phyloP scores from a whole-genome alignment of 2,888 invertebrate genomes.

The Ceramica pisi region DNA sequence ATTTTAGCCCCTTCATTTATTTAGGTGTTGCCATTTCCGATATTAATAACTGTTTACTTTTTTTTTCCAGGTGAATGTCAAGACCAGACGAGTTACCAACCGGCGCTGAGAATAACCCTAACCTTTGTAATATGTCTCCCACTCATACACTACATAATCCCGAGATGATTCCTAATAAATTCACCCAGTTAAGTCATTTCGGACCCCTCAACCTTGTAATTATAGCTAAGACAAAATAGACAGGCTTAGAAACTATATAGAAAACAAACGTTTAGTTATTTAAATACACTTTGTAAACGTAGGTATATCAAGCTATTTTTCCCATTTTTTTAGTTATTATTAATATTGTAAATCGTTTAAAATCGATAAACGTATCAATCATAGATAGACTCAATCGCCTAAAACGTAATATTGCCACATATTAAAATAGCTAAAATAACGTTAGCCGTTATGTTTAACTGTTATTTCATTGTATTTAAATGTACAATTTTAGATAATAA shows the following conservation, averaged over 20 bases:
- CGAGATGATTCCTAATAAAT: conserved; percentile 83
- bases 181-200: conserved; percentile 61
- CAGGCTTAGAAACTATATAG: conserved; percentile 69
- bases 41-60: neutral
- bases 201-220: conserved; percentile 76
- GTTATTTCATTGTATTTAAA: conserved; percentile 63
- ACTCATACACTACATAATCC: conserved; percentile 80
- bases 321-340: conserved; percentile 57
- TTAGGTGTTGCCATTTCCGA: neutral
- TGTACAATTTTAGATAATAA: conserved; percentile 62
- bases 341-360: conserved; percentile 56
- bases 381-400: conserved; percentile 71
- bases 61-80: conserved; percentile 92
- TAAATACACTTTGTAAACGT: conserved; percentile 71
- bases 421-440: conserved; percentile 60
- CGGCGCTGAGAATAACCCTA: conserved; percentile 75
- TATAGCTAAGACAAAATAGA: conserved; percentile 73
- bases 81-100: conserved; percentile 82
- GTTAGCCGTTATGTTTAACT: conserved; percentile 59
- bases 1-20: neutral
- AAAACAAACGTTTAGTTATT: conserved; percentile 65
- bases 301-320: conserved; percentile 68
- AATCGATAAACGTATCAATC: conserved; percentile 56
- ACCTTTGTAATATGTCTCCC: conserved; percentile 71
- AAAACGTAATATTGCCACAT: conserved; percentile 58